Base-by-base conservation (phyloP, 2,113 vertebrate species). In the Mugil cephalus region DNA sequence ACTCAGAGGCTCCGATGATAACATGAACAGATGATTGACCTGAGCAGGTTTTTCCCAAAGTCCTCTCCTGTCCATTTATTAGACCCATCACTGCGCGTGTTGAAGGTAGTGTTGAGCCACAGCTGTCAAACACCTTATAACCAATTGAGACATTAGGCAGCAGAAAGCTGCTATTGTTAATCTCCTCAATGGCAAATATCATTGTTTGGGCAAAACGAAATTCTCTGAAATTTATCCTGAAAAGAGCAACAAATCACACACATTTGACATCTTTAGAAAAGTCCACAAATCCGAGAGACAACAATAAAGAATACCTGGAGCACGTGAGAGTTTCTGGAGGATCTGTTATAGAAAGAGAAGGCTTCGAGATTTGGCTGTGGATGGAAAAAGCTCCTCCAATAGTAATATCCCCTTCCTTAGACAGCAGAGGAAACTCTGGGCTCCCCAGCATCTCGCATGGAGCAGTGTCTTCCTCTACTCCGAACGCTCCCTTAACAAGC, bases 181-280 rank as follows among this genome's bases (percentile, higher is more conserved):
- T 94, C 78, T 95, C 93, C 48, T 94, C 87, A 50, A 94, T 91
- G 1, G 93, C 93, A 85, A 94, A 94, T 13, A 92, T 91, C 93
- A 95, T 92, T n/a, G 91, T 93, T 70, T 94, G 91, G 35, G 87
- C 92, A 86, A 92, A 93, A 36, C 76, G 93, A 48, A 94, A 90
- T 76, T 94, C 92, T 82, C 93, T 88, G 6, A 93, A 81, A 82
- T 92, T 89, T 17, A 94, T 70, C 55, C 94, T 94, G 59, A 67
- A 72, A 68, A 70, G 8, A 24, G 2, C n/a, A 13, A 19, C 17
- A 39, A 7, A n/a, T 14, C 6, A n/a, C 18, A 4, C 1, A 19
- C 79, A 17, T 14, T 0, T 8, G 59, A 0, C 10, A 12, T 38
- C 8, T 6, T 51, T 66, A 52, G 79, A 13, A 10, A 50, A 43